Conservation (phyloP, 2,888 invertebrate species). For the Agrochola circellaris region DNA sequence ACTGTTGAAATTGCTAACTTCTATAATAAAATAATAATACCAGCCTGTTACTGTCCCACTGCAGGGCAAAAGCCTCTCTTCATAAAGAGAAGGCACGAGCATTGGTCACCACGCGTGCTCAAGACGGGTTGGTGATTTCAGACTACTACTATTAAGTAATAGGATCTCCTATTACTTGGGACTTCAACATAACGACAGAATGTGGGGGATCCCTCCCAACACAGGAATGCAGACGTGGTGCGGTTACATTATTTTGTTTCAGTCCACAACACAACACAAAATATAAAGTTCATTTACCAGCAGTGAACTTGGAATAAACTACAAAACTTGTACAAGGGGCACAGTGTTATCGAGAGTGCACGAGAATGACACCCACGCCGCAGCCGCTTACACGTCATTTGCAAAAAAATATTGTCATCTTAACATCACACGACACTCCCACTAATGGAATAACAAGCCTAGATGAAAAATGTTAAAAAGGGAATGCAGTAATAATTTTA, state of each 20-base stretch:
- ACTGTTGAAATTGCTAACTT: no score
- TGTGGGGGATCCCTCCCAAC: not conserved
- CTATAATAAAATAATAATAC: no score
- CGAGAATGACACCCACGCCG: slow-evolving; percentile 1
- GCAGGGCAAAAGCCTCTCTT: no score
- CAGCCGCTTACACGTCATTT: not conserved
- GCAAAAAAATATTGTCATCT: slow-evolving; percentile 26
- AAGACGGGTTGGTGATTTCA: no score
- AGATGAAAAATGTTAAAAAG: not conserved
- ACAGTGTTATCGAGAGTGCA: slow-evolving; percentile 19
- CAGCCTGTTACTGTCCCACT: no score
- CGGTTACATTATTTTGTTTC: not conserved
- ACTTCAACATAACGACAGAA: not conserved
- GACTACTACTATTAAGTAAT: no score
- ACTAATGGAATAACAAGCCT: not conserved
- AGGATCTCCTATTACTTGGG: not conserved
- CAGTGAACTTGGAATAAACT: slow-evolving; percentile 18
- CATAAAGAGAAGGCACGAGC: no score
- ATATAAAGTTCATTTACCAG: not conserved
- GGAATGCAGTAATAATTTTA: not conserved
- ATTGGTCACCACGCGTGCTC: no score
- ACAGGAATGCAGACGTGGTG: not conserved
- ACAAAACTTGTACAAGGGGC: slow-evolving; percentile 15
- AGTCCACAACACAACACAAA: not conserved
- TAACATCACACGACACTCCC: slow-evolving; percentile 22